These are phyloP conservation scores for Morone saxatilis DNA, from an alignment of 2,113 vertebrate species.

Conservation along the genomic window DNA sequence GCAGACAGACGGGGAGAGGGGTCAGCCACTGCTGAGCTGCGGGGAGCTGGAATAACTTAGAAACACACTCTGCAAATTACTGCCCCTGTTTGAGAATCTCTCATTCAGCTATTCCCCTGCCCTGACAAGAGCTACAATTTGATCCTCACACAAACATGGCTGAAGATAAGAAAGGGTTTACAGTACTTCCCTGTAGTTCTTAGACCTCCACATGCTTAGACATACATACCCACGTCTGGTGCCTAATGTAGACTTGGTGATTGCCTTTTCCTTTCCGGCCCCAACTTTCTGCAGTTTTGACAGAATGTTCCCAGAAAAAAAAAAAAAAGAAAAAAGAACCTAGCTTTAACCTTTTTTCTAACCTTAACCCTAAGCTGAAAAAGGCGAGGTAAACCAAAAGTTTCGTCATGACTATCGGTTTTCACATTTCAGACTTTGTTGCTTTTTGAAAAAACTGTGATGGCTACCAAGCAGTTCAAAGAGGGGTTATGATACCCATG, in stretches of 20 bases:
- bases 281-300: not conserved
- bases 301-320: not conserved
- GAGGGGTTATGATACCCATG: constrained; percentile 36
- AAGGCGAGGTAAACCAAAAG: constrained; percentile 26
- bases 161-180: not conserved
- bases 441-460: not conserved
- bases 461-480: constrained; percentile 52
- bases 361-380: constrained; percentile 3
- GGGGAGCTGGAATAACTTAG: constrained; percentile 83
- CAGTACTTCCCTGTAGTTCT: not conserved
- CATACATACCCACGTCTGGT: not conserved
- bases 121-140: constrained; percentile 34
- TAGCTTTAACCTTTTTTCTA: constrained; percentile 17
- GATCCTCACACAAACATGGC: constrained; percentile 22
- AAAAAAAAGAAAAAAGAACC: not conserved
- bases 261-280: not conserved
- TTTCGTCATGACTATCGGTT: constrained; percentile 44
- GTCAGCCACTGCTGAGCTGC: constrained; percentile 81
- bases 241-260: not conserved
- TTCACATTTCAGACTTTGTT: constrained; percentile 29
- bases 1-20: constrained; percentile 80
- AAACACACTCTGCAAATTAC: constrained; percentile 81
- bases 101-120: constrained; percentile 66
- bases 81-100: constrained; percentile 74
- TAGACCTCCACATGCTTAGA: not conserved